Evolutionary conservation across 1,140 invertebrate species (phyloP).

Genomic region (Lamellibrachia luymesi): DNA sequence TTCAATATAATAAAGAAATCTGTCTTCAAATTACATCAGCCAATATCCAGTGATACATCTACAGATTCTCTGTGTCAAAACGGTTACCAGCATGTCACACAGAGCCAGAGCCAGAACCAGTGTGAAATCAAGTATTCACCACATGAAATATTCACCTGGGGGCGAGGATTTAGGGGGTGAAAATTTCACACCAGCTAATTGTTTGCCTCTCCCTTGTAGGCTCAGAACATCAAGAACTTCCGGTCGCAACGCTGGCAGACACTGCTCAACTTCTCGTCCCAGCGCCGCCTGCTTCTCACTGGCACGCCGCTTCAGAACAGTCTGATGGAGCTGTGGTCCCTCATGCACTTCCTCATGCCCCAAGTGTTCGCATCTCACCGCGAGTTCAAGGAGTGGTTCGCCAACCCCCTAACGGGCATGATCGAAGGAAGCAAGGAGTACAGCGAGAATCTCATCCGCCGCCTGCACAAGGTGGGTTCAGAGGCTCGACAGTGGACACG

Average conservation of each 20-base stretch:
- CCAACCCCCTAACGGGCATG: slow-evolving; percentile 96
- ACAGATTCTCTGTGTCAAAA: no score
- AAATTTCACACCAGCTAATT: neutral
- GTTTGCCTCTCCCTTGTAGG: slow-evolving; percentile 55
- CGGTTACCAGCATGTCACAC: no score
- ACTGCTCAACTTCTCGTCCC: slow-evolving; percentile 93
- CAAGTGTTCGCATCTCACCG: slow-evolving; percentile 97
- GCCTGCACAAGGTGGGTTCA: slow-evolving; percentile 84
- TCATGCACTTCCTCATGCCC: slow-evolving; percentile 99
- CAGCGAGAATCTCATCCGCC: slow-evolving; percentile 89
- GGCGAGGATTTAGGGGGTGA: no score
- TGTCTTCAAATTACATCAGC: neutral
- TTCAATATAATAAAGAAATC: neutral
- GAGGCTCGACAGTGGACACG: neutral
- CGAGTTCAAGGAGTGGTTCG: slow-evolving; percentile 98
- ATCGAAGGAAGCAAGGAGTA: slow-evolving; percentile 95
- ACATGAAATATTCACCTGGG: no score
- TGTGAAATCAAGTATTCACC: no score
- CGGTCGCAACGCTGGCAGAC: slow-evolving; percentile 99
- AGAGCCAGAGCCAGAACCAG: no score
- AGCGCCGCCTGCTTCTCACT: slow-evolving; percentile 89
- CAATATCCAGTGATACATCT: neutral
- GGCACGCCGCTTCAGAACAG: slow-evolving; percentile 99
- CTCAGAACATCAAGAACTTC: slow-evolving; percentile 99
- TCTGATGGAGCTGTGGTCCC: slow-evolving; percentile 98